These are phyloP conservation scores for Peromyscus eremicus DNA, from an alignment of 2,797 vertebrate species.

Conservation along the genomic window DNA sequence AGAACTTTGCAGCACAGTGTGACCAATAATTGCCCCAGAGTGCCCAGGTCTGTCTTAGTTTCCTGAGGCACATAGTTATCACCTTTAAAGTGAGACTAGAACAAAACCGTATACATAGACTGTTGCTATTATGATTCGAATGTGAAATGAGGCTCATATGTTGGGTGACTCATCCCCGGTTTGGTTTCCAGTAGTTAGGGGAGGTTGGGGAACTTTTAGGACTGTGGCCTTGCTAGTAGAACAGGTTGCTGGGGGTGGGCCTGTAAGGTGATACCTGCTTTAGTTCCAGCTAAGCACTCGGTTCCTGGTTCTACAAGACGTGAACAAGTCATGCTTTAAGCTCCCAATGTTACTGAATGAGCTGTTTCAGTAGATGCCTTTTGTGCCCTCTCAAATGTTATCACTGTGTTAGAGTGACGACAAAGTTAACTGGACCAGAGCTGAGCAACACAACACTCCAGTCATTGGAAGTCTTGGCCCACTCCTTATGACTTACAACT, in stretches of 20 bases:
- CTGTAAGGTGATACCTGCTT: background rate
- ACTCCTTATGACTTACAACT: background rate
- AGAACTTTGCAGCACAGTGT: background rate
- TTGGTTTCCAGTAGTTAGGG: background rate
- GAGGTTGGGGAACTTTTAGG: background rate
- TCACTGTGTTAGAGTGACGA: background rate
- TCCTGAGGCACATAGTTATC: background rate
- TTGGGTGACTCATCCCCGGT: background rate
- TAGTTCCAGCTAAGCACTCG: background rate
- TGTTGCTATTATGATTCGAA: background rate
- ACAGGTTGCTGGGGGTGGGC: background rate
- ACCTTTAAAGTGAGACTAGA: slow-evolving; percentile 14
- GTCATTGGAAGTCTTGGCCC: background rate
- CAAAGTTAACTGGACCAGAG: background rate
- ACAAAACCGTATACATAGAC: background rate
- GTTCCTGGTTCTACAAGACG: background rate
- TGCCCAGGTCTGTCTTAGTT: background rate
- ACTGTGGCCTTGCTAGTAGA: background rate
- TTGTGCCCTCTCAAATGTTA: background rate
- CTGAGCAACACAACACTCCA: background rate
- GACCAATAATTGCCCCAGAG: background rate
- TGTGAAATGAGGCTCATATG: background rate
- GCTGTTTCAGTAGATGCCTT: too few relatives aligned
- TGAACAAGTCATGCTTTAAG: background rate
- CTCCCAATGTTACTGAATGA: background rate